These are phyloP conservation scores for Ploceus nigricollis DNA, from an alignment of 2,113 vertebrate species.

Conservation along the genomic window DNA sequence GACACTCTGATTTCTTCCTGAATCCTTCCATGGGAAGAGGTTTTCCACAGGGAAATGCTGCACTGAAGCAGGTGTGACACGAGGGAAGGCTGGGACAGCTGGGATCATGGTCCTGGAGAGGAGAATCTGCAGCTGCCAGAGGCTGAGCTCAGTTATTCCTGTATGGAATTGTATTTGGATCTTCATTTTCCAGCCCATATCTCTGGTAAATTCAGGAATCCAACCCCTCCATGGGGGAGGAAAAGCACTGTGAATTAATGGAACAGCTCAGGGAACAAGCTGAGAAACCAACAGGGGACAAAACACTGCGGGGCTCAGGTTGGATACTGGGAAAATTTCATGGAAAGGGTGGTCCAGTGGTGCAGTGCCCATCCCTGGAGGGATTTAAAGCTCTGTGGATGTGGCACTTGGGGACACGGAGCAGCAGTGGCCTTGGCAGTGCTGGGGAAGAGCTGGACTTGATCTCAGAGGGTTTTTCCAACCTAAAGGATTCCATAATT, in stretches of 20 bases:
- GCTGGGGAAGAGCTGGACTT: background rate
- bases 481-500: background rate
- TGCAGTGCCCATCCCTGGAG: background rate
- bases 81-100: background rate
- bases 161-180: background rate
- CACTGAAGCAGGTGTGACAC: background rate
- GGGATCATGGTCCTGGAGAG: background rate
- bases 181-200: too few relatives aligned
- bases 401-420: background rate
- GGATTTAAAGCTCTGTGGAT: background rate
- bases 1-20: background rate
- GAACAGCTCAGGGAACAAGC: too few relatives aligned
- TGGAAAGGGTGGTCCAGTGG: background rate
- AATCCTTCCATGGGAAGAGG: background rate
- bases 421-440: background rate
- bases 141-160: background rate
- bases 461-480: background rate
- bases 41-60: background rate
- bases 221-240: accelerated
- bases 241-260: background rate
- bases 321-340: background rate
- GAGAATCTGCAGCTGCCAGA: background rate
- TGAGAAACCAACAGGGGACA: background rate
- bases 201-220: background rate
- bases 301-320: background rate